Evolutionary conservation across 2,888 invertebrate genomes (phyloP), one percentile per base, ranked within the genome.

Genomic region (Linhomoeus sp.): DNA sequence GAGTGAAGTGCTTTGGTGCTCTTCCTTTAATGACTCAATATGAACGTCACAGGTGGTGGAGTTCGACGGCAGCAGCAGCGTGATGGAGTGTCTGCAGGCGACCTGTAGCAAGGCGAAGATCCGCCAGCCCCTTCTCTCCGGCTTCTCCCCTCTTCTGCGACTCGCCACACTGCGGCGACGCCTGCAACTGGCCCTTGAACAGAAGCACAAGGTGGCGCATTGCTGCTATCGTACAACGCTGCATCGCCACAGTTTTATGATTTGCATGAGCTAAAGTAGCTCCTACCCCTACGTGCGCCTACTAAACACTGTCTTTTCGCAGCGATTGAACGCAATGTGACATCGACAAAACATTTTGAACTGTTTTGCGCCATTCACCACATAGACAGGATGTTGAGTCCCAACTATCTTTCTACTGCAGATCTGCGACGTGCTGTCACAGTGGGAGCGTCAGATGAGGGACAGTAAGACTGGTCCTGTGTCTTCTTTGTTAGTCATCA

Each of bases 31-130:
- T 3, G 17, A 37, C 17, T 37, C 5, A 17, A 5, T 9, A 29
- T 29, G 7, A 9, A 29, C 29, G 46, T 56, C 59, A 26, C 69
- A 83, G 79, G 90, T 90, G 50, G 81, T 88, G 55, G 86, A 88
- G 59, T 92, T 92, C 69, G 92, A 92, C 69, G 90, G 92, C 2
- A 88, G 88, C 1, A 87, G 88, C 2, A 87, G 86, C 15, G 85
- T 90, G 45, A 82, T 84, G 62, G 90, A 92, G 67, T 88, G 90
- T 65, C 75, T 87, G 52, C 75, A 78, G 43, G 81, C 83, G 0
- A 70, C 92, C 26, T 82, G 84, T 53, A 81, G 83, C 47, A 83
- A 85, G 66, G 77, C 87, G 23, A 82, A 83, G 12, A 84, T 88
- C 56, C 73, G 90, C 19, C 84, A 85, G 56, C 77, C 79, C 0